Evolutionary conservation across 2,113 vertebrate genomes (phyloP).

Genomic region (Sinocyclocheilus maitianheensis): DNA sequence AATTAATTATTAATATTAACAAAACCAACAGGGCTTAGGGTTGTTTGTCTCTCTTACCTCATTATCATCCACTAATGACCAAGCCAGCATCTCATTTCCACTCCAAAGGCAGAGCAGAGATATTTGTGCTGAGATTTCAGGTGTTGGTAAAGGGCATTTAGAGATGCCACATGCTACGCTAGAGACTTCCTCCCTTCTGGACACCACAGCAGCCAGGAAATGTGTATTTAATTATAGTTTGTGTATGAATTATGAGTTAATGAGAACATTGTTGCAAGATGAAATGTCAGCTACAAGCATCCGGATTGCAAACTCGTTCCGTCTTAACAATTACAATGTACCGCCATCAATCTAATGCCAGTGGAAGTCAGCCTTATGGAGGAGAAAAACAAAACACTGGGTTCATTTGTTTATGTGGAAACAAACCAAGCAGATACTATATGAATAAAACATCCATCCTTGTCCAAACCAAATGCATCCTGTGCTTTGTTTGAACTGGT

Average conservation of each 20-base stretch:
- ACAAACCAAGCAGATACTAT: not conserved
- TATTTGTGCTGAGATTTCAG: conserved; percentile 61
- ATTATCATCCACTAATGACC: conserved; percentile 79
- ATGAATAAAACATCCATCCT: conserved; percentile 4
- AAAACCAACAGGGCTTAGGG: conserved; percentile 77
- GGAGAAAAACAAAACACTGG: conserved; percentile 3
- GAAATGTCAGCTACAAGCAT: conserved; percentile 28
- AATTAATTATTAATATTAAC: conserved; percentile 78
- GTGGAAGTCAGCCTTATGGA: not conserved
- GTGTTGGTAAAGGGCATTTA: conserved; percentile 59
- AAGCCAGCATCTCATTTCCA: conserved; percentile 77
- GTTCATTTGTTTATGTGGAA: not conserved
- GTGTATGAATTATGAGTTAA: conserved; percentile 21
- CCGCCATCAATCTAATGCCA: not conserved
- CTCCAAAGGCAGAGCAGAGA: conserved; percentile 65
- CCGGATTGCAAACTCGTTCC: not conserved
- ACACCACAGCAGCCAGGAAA: conserved; percentile 22
- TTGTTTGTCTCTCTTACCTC: conserved; percentile 78
- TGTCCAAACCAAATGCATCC: not conserved
- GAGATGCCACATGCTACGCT: conserved; percentile 45
- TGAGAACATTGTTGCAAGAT: conserved; percentile 22
- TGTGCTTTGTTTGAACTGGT: not conserved
- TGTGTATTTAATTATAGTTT: conserved; percentile 29
- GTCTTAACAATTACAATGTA: not conserved
- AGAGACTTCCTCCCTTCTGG: conserved; percentile 25